phyloP scores from a whole-genome alignment of 1,140 invertebrate species.

The Microplitis demolitor region DNA sequence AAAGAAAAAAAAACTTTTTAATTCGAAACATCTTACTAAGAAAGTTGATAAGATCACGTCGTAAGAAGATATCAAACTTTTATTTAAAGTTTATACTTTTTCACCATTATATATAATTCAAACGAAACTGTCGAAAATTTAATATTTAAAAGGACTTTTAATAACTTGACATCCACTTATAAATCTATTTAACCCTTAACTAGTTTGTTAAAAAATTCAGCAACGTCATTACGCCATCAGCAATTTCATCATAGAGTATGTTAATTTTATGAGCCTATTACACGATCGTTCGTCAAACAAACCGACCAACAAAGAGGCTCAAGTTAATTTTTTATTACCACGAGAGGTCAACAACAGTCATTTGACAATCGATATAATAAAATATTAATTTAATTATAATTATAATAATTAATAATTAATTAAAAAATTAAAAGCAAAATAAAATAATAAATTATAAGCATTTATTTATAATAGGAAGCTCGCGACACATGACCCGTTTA shows the following conservation, averaged over 20 bases:
- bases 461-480: not conserved
- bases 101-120: not conserved
- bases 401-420: too few relatives aligned
- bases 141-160: not conserved
- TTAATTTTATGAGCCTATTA: conserved; percentile 47
- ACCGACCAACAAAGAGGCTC: too few relatives aligned
- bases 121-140: not conserved
- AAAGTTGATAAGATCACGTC: conserved; percentile 27
- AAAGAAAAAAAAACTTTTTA: conserved; percentile 13
- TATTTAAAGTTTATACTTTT: not conserved
- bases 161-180: too few relatives aligned
- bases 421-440: too few relatives aligned
- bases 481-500: conserved; percentile 4
- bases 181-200: too few relatives aligned
- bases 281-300: conserved; percentile 34
- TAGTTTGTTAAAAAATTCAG: too few relatives aligned
- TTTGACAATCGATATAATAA: not conserved
- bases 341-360: too few relatives aligned
- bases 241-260: not conserved
- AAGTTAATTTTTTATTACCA: too few relatives aligned
- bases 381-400: not conserved
- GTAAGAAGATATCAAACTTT: not conserved
- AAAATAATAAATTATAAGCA: not conserved
- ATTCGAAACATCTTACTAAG: conserved; percentile 11
- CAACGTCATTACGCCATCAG: too few relatives aligned